phyloP scores from a whole-genome alignment of 2,888 invertebrate species.

The Drosophila gaucha region DNA sequence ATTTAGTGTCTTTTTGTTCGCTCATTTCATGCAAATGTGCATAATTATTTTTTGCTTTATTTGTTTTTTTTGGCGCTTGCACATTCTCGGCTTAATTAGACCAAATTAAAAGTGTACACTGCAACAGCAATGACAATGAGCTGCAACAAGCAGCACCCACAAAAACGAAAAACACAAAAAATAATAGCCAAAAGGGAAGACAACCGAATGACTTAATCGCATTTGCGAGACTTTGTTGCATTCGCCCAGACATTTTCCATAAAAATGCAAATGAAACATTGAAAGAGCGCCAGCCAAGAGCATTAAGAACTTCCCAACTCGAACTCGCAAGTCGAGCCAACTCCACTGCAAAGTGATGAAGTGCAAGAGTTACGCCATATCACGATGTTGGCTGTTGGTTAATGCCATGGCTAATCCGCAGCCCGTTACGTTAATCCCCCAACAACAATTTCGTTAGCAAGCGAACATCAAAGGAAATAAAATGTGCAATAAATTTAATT shows the following conservation, averaged over 20 bases:
- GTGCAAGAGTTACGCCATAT: slow-evolving; percentile 77
- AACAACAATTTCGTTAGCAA: slow-evolving; percentile 75
- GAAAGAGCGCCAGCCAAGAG: slow-evolving; percentile 23
- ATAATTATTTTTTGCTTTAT: slow-evolving; percentile 28
- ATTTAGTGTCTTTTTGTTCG: not conserved
- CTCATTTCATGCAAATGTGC: slow-evolving; percentile 38
- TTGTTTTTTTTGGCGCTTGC: slow-evolving; percentile 32
- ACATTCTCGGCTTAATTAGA: slow-evolving; percentile 68
- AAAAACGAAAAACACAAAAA: slow-evolving; percentile 13
- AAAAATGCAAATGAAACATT: slow-evolving; percentile 78
- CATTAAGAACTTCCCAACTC: slow-evolving; percentile 21
- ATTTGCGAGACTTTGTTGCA: slow-evolving; percentile 72
- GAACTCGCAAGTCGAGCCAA: slow-evolving; percentile 3
- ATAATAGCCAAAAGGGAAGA: slow-evolving; percentile 26
- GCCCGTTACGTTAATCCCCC: slow-evolving; percentile 72
- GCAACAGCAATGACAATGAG: slow-evolving; percentile 55
- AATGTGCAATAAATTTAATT: slow-evolving; percentile 83
- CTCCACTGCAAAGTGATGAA: slow-evolving; percentile 59
- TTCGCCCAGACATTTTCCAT: slow-evolving; percentile 61
- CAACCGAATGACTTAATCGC: slow-evolving; percentile 76
- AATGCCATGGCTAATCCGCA: slow-evolving; percentile 76
- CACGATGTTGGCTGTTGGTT: slow-evolving; percentile 71
- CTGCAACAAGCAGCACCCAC: slow-evolving; percentile 30
- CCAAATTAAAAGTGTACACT: slow-evolving; percentile 64
- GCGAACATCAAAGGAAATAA: slow-evolving; percentile 83